Evolutionary conservation across 2,888 invertebrate genomes (phyloP).

Genomic region (Eupithecia dodoneata): DNA sequence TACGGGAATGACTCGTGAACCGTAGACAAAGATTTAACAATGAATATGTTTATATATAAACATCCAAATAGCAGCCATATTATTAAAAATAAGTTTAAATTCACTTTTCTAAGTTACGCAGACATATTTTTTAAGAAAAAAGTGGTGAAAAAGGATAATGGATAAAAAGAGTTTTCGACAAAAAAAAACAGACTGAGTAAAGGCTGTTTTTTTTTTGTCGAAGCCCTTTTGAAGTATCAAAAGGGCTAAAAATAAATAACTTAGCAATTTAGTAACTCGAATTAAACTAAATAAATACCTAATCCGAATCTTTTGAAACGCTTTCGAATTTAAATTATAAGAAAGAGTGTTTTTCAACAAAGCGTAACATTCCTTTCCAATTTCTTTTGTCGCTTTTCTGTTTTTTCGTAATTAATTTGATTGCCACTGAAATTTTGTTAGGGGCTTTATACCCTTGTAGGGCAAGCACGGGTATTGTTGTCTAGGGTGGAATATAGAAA

Average conservation of each 20-base stretch:
- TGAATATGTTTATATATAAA: too few species aligned
- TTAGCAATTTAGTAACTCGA: slow-evolving; percentile 14
- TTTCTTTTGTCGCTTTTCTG: not conserved
- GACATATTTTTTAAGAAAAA: not conserved
- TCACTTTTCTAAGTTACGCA: too few species aligned
- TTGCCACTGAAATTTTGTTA: not conserved
- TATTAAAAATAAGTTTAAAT: not conserved
- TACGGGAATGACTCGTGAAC: not conserved
- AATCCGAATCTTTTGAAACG: not conserved
- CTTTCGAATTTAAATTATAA: slow-evolving; percentile 17
- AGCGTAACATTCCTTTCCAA: not conserved
- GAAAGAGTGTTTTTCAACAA: slow-evolving; percentile 18
- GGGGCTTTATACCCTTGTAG: not conserved
- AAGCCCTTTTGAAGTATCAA: too few species aligned
- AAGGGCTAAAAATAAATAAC: not conserved
- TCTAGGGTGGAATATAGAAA: too few species aligned
- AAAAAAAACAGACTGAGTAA: not conserved
- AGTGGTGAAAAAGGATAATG: not conserved
- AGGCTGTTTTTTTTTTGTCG: too few species aligned
- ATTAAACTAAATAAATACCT: slow-evolving; percentile 25
- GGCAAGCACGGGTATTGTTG: too few species aligned
- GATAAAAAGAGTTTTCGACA: not conserved
- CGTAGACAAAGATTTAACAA: not conserved
- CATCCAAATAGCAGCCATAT: too few species aligned
- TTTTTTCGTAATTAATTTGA: not conserved